Percentiles rank a stretch among this genome's conserved stretches.
Evolutionary conservation across 2,113 vertebrate species (phyloP).

Genomic region (Podocnemis expansa): DNA sequence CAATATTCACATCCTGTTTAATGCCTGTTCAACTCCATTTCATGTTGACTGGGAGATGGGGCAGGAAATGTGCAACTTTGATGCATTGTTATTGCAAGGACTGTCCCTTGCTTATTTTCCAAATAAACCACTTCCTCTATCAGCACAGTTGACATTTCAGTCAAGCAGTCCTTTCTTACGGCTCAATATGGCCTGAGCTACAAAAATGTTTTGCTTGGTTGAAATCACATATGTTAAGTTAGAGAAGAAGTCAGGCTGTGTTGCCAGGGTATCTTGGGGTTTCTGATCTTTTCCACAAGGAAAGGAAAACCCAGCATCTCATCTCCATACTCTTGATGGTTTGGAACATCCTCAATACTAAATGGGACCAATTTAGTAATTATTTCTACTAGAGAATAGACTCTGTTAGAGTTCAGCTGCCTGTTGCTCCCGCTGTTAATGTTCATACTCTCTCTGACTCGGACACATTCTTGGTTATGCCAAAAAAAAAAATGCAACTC

Average conservation of each 20-base stretch:
- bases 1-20: background rate
- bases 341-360: conserved; percentile 40
- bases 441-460: conserved; percentile 51
- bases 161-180: background rate
- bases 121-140: conserved; percentile 24
- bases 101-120: conserved; percentile 30
- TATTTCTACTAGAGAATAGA: conserved; percentile 70
- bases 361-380: conserved; percentile 74
- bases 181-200: background rate
- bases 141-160: background rate
- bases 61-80: background rate
- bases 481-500: background rate
- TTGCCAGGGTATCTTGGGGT: background rate
- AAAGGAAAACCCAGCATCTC: background rate
- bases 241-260: background rate
- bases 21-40: accelerated
- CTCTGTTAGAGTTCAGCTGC: conserved; percentile 70
- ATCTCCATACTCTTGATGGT: background rate
- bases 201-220: background rate
- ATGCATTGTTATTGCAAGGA: background rate
- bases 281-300: background rate
- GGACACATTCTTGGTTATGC: background rate
- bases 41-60: accelerated
- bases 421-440: conserved; percentile 62
- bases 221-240: background rate